phyloP scores from a whole-genome alignment of 2,797 vertebrate species.

The Cirrhinus molitorella region DNA sequence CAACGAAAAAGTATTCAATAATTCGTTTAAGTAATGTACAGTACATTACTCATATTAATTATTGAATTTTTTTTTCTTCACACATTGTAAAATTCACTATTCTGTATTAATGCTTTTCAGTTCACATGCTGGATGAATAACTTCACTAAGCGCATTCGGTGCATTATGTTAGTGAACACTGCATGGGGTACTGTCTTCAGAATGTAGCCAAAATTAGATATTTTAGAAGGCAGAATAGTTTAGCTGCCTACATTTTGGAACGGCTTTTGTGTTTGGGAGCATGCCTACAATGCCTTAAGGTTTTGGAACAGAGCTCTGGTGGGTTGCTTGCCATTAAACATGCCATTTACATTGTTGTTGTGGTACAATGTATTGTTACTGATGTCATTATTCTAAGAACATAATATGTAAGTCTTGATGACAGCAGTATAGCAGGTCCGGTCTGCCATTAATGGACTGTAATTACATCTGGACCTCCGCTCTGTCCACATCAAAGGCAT shows the following conservation, averaged over 20 bases:
- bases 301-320: slow-evolving; percentile 6
- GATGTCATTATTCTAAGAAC: not conserved
- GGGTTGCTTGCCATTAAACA: not conserved
- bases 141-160: not conserved
- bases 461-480: slow-evolving; percentile 37
- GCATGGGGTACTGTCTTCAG: not conserved
- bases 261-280: not conserved
- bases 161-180: not conserved
- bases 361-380: not conserved
- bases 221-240: not conserved
- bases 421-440: not conserved
- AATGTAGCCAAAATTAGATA: not conserved
- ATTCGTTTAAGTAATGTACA: not conserved
- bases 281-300: slow-evolving; percentile 17
- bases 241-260: not conserved
- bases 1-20: not conserved
- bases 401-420: not conserved
- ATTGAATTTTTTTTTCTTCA: not conserved
- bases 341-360: not conserved
- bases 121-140: not conserved
- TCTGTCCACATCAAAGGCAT: slow-evolving; percentile 20
- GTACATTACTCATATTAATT: not conserved
- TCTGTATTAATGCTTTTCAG: not conserved
- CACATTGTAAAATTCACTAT: not conserved
- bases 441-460: slow-evolving; percentile 20